Percentiles rank a stretch among this genome's conserved stretches.
Conservation (phyloP, 2,797 vertebrate species). For the Sus cebifrons region DNA sequence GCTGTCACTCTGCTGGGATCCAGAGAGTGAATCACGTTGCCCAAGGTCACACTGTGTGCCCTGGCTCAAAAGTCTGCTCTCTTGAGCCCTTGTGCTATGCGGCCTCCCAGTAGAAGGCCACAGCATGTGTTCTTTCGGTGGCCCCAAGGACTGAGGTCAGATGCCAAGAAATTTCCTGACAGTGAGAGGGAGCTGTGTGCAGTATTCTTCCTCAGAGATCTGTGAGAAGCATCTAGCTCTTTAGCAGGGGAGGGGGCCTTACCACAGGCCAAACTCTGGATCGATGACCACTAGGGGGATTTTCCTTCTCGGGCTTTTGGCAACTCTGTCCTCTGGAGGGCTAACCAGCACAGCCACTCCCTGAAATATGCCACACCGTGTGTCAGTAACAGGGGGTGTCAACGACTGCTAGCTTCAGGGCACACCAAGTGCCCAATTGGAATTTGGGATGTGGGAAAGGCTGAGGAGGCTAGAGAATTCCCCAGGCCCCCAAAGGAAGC, state of each 20-base stretch:
- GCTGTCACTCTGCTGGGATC: not conserved
- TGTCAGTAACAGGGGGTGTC: not conserved
- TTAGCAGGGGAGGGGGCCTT: not conserved
- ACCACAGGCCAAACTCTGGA: not conserved
- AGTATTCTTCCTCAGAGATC: not conserved
- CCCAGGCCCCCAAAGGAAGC: not conserved
- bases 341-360: not conserved
- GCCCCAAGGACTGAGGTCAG: not conserved
- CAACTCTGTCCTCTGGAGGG: not conserved
- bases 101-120: not conserved
- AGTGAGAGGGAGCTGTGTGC: not conserved
- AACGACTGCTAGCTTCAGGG: not conserved
- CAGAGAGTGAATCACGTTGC: not conserved
- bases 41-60: fast-evolving
- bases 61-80: not conserved
- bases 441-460: not conserved
- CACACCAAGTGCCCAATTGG: not conserved
- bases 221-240: not conserved
- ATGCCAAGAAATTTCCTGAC: not conserved
- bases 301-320: not conserved
- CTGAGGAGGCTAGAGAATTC: not conserved
- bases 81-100: not conserved
- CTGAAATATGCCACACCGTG: not conserved
- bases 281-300: not conserved
- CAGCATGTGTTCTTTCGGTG: not conserved